A percentile compares a stretch with the other conserved stretches of the same genome.
phyloP scores from a whole-genome alignment of 2,888 invertebrate genomes.

The Elegia similella region DNA sequence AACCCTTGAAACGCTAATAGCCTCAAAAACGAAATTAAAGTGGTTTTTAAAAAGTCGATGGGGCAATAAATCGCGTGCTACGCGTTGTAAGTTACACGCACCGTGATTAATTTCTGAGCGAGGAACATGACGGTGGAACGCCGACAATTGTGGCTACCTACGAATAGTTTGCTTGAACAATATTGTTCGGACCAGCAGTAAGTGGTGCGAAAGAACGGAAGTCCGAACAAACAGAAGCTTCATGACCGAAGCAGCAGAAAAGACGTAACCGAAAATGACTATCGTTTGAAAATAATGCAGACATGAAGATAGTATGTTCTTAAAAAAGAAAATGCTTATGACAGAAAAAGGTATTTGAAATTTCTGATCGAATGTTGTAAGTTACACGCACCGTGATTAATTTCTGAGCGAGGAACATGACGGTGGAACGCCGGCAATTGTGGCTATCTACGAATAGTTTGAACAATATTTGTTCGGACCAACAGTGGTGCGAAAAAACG shows the following conservation, averaged over 20 bases:
- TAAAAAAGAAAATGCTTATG: too few species aligned
- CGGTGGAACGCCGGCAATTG: conserved; percentile 1
- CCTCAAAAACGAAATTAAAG: conserved; percentile 1
- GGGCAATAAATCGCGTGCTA: conserved; percentile 8
- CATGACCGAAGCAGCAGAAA: too few species aligned
- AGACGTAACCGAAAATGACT: too few species aligned
- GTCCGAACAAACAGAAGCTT: too few species aligned
- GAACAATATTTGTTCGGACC: too few species aligned
- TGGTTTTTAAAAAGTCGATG: background rate
- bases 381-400: conserved; percentile 15
- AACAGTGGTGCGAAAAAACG: too few species aligned
- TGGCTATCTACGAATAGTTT: background rate
- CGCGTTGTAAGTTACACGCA: conserved; percentile 10
- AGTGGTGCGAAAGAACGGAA: too few species aligned
- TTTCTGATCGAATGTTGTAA: background rate
- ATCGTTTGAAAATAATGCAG: too few species aligned
- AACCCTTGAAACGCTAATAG: background rate
- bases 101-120: conserved; percentile 13
- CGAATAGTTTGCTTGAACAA: background rate
- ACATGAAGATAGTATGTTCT: too few species aligned
- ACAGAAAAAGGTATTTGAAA: background rate
- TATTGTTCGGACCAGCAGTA: too few species aligned
- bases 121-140: conserved; percentile 10
- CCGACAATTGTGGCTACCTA: background rate
- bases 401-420: conserved; percentile 9